A percentile compares a stretch with the other conserved stretches of the same genome.
These are phyloP conservation scores for Coranthus polyacanthus DNA, from an alignment of 2,797 vertebrate species.

Conservation along the genomic window DNA sequence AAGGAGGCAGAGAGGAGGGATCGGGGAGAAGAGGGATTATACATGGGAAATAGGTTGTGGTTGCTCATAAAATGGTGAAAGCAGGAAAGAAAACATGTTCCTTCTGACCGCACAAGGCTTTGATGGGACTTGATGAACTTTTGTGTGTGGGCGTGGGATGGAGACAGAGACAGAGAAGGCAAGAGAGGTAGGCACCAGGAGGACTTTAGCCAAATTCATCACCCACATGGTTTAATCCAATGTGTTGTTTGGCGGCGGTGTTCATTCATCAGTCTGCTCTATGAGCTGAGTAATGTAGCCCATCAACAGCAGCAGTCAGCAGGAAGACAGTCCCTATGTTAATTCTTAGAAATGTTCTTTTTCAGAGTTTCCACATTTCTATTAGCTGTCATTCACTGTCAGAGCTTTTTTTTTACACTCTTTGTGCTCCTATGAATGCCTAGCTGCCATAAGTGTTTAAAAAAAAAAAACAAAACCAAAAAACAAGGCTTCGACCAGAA, in stretches of 20 bases:
- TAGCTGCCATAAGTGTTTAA: not conserved
- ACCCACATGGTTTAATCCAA: conserved; percentile 50
- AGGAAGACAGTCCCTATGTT: not conserved
- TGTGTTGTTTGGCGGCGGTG: conserved; percentile 50
- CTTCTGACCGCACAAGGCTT: conserved; percentile 56
- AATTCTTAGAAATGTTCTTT: conserved; percentile 25
- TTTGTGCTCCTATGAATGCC: not conserved
- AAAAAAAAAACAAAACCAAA: too few species aligned
- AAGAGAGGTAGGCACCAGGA: conserved; percentile 43
- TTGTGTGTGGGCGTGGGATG: conserved; percentile 54
- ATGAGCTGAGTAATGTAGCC: conserved; percentile 21
- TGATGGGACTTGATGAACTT: conserved; percentile 72
- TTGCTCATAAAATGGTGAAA: conserved; percentile 64
- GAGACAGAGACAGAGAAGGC: conserved; percentile 59
- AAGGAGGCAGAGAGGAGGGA: conserved; percentile 46
- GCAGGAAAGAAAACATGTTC: conserved; percentile 69
- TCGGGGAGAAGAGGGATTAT: conserved; percentile 37
- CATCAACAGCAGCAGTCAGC: conserved; percentile 24
- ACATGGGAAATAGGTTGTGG: conserved; percentile 57
- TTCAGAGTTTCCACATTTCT: conserved; percentile 24
- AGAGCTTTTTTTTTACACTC: not conserved
- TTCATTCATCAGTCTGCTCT: conserved; percentile 43
- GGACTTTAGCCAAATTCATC: conserved; percentile 56
- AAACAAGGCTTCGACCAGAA: too few species aligned
- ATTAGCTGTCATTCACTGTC: conserved; percentile 13